Percentiles rank a stretch among this genome's conserved stretches.
phyloP scores from a whole-genome alignment of 2,113 vertebrate species.

The Pardalotus punctatus region DNA sequence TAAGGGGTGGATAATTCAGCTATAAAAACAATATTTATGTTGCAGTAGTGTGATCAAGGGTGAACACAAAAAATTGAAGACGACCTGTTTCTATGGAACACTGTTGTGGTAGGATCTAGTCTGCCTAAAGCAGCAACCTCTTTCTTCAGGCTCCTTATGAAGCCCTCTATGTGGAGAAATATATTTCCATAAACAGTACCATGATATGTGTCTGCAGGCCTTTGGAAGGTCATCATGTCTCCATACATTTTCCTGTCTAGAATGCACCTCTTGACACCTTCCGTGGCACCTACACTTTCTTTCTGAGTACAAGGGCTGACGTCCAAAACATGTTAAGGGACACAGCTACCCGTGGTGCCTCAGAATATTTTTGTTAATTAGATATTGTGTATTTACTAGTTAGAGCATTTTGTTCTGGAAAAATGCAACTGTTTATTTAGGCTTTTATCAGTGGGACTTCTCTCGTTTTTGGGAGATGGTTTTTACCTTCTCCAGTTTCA shows the following conservation, averaged over 20 bases:
- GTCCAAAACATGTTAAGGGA: rapidly evolving
- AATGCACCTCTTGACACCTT: not conserved
- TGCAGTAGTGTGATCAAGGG: not conserved
- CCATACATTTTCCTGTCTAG: not conserved
- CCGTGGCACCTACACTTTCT: not conserved
- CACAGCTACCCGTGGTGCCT: not conserved
- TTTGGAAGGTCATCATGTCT: not conserved
- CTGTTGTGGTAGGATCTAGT: not conserved
- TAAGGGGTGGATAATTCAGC: conserved; percentile 5
- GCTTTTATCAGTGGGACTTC: not conserved
- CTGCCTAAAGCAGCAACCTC: not conserved
- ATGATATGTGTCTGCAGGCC: not conserved
- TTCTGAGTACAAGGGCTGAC: not conserved
- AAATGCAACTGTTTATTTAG: not conserved
- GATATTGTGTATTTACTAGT: not conserved
- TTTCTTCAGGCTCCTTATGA: not conserved
- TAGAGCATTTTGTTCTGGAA: not conserved
- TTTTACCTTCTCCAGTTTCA: not conserved
- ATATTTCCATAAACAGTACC: not conserved
- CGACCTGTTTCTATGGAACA: not conserved
- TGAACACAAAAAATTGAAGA: not conserved
- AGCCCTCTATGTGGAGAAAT: not conserved
- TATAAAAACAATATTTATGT: not conserved
- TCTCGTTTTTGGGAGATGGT: not conserved
- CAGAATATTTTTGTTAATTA: not conserved